Evolutionary conservation across 92 coral and sea anemone genomes (phyloP).

Genomic region (Siderastrea siderea): DNA sequence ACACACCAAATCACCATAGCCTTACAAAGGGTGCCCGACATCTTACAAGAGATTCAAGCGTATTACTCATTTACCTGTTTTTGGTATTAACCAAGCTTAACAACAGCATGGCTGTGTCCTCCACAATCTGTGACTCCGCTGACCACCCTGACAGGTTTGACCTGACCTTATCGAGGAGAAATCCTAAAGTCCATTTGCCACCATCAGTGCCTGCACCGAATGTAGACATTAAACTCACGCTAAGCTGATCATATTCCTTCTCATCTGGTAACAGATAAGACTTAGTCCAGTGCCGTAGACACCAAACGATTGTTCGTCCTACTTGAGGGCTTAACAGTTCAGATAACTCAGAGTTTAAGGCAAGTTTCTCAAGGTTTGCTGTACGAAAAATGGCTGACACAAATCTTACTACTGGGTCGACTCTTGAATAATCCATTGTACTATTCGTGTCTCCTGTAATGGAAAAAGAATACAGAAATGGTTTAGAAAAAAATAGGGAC

Average conservation of each 20-base stretch:
- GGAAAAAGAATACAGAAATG: background rate
- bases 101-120: slow-evolving; percentile 88
- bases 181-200: slow-evolving; percentile 88
- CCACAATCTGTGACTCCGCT: slow-evolving; percentile 88
- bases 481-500: background rate
- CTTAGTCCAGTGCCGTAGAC: slow-evolving; percentile 85
- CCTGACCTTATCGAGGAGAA: slow-evolving; percentile 86
- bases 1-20: too few relatives aligned
- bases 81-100: slow-evolving; percentile 87
- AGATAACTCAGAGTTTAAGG: slow-evolving; percentile 80
- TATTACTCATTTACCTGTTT: slow-evolving; percentile 66
- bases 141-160: slow-evolving; percentile 92
- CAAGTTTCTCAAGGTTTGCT: slow-evolving; percentile 87
- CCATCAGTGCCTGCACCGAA: slow-evolving; percentile 89
- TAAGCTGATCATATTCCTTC: slow-evolving; percentile 87
- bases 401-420: slow-evolving; percentile 84
- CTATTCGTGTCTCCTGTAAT: slow-evolving; percentile 59
- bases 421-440: slow-evolving; percentile 57
- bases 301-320: slow-evolving; percentile 95
- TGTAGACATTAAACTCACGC: slow-evolving; percentile 76
- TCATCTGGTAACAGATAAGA: slow-evolving; percentile 93
- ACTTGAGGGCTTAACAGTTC: slow-evolving; percentile 94
- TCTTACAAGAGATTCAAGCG: background rate
- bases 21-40: background rate
- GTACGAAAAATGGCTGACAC: slow-evolving; percentile 78